Evolutionary conservation across 2,888 invertebrate genomes (phyloP).

Genomic region (Dascillus cervinus): DNA sequence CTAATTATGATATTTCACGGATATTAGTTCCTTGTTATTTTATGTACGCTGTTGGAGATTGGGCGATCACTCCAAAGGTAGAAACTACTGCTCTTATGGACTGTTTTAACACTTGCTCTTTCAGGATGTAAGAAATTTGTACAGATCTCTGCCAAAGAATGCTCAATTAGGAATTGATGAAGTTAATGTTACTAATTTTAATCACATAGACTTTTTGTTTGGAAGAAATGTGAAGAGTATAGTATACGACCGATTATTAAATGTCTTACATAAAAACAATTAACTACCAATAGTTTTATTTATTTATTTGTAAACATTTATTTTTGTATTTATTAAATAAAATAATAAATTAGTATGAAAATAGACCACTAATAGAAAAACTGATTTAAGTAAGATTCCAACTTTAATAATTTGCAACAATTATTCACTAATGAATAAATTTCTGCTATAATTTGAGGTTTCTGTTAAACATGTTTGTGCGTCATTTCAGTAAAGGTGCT

Average conservation of each 20-base stretch:
- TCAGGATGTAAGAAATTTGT: constrained; percentile 37
- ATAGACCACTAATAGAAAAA: too few relatives aligned
- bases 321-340: too few relatives aligned
- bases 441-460: too few relatives aligned
- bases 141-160: constrained; percentile 29
- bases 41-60: constrained; percentile 57
- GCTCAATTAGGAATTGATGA: constrained; percentile 29
- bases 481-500: too few relatives aligned
- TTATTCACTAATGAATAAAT: too few relatives aligned
- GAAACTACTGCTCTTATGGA: background rate
- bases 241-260: constrained; percentile 29
- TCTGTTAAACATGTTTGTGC: too few relatives aligned
- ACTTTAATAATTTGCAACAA: too few relatives aligned
- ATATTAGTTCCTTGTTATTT: constrained; percentile 53
- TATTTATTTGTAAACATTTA: too few relatives aligned
- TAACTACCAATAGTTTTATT: too few relatives aligned
- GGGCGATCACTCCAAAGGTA: constrained; percentile 48
- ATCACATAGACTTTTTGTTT: constrained; percentile 38
- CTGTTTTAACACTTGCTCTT: constrained; percentile 16
- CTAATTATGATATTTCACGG: constrained; percentile 50
- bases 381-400: too few relatives aligned
- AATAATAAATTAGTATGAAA: too few relatives aligned
- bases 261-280: constrained; percentile 26
- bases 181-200: constrained; percentile 34
- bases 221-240: constrained; percentile 32